phyloP scores from a whole-genome alignment of 2,797 vertebrate species.

The Neosalanx taihuensis region DNA sequence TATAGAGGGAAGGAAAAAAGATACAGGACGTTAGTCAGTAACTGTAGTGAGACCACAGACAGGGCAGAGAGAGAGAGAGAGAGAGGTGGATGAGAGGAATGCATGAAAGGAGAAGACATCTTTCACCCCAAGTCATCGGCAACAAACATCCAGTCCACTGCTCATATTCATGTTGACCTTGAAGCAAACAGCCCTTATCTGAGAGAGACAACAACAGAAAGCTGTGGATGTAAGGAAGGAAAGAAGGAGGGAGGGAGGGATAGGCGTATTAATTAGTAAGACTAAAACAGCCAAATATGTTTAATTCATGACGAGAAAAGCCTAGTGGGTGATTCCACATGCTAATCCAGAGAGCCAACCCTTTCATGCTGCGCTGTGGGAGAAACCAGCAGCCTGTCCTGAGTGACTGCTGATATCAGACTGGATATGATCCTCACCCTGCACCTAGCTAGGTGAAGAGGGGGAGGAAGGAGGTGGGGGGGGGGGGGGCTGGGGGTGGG shows the following conservation, averaged over 20 bases:
- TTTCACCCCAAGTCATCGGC: neutral
- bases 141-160: neutral
- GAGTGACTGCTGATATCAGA: conserved; percentile 18
- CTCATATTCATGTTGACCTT: neutral
- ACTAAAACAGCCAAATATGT: conserved; percentile 17
- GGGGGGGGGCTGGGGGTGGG: neutral
- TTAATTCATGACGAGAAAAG: conserved; percentile 27
- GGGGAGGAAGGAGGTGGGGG: neutral
- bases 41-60: neutral
- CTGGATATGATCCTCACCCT: neutral
- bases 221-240: neutral
- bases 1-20: neutral
- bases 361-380: conserved; percentile 26
- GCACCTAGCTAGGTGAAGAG: neutral
- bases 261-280: conserved; percentile 25
- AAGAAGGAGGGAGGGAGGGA: conserved; percentile 2
- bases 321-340: conserved; percentile 29
- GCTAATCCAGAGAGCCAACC: conserved; percentile 24
- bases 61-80: conserved; percentile 7
- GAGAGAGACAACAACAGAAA: neutral
- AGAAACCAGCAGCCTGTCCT: conserved; percentile 17
- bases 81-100: neutral
- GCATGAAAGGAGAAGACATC: neutral
- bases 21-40: neutral
- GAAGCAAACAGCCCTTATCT: neutral